phyloP scores from a whole-genome alignment of 2,888 invertebrate genomes.

The Mythimna impura region DNA sequence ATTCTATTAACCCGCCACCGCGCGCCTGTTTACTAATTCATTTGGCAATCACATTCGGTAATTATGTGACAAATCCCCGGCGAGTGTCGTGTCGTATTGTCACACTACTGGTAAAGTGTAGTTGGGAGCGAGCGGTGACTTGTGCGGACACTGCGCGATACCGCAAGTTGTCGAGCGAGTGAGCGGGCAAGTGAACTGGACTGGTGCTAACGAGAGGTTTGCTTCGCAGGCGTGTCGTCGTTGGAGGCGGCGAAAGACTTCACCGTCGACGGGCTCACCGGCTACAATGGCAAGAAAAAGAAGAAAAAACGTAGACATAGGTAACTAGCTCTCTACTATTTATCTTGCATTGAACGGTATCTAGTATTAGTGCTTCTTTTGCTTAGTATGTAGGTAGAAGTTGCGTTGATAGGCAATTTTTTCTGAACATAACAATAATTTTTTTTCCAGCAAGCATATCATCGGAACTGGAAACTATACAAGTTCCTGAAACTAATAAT shows the following conservation, averaged over 20 bases:
- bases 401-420: no score
- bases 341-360: not conserved
- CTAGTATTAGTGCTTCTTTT: not conserved
- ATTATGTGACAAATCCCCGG: slow-evolving; percentile 84
- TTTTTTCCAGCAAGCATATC: no score
- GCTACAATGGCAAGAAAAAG: slow-evolving; percentile 97
- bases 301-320: slow-evolving; percentile 97
- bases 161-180: slow-evolving; percentile 10
- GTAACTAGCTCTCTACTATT: slow-evolving; percentile 86
- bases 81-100: slow-evolving; percentile 63
- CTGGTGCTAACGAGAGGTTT: slow-evolving; percentile 42
- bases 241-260: slow-evolving; percentile 95
- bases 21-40: slow-evolving; percentile 86
- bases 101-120: slow-evolving; percentile 70
- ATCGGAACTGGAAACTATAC: no score
- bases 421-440: no score
- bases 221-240: slow-evolving; percentile 91
- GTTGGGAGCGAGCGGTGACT: slow-evolving; percentile 60
- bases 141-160: slow-evolving; percentile 44
- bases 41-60: slow-evolving; percentile 87
- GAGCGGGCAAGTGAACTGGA: slow-evolving; percentile 32
- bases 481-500: no score
- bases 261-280: slow-evolving; percentile 94
- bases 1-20: slow-evolving; percentile 77
- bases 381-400: no score